Evolutionary conservation across 2,113 vertebrate species (phyloP).

Genomic region (Heterocephalus glaber): DNA sequence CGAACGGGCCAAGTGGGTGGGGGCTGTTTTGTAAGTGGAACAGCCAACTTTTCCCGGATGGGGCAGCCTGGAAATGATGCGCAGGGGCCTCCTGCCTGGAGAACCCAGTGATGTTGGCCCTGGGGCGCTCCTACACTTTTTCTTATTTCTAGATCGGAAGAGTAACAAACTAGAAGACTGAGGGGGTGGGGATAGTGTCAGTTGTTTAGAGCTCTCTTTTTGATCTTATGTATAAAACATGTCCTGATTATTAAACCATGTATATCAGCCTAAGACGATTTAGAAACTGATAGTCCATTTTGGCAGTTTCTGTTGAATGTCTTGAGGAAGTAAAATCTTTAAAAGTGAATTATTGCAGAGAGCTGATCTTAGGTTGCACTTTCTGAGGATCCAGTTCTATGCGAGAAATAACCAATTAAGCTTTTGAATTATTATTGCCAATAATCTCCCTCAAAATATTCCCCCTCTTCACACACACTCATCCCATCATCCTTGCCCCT

Average conservation of each 20-base stretch:
- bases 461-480: background rate
- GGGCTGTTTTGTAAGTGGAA: background rate
- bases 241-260: background rate
- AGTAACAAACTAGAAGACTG: background rate
- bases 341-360: background rate
- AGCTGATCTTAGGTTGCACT: background rate
- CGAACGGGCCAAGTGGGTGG: background rate
- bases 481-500: background rate
- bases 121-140: no score
- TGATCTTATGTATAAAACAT: background rate
- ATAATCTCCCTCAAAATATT: background rate
- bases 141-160: background rate
- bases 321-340: conserved; percentile 42
- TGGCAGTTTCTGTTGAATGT: background rate
- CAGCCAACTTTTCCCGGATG: background rate
- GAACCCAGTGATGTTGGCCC: background rate
- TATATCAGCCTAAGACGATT: background rate
- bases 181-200: background rate
- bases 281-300: background rate
- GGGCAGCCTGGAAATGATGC: background rate
- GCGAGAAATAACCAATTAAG: conserved; percentile 18
- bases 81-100: background rate
- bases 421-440: background rate
- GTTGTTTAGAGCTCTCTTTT: background rate
- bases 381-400: background rate